Percentiles rank a stretch among this genome's conserved stretches.
phyloP scores from a whole-genome alignment of 1,140 invertebrate species.

The Lordiphosa mommai region DNA sequence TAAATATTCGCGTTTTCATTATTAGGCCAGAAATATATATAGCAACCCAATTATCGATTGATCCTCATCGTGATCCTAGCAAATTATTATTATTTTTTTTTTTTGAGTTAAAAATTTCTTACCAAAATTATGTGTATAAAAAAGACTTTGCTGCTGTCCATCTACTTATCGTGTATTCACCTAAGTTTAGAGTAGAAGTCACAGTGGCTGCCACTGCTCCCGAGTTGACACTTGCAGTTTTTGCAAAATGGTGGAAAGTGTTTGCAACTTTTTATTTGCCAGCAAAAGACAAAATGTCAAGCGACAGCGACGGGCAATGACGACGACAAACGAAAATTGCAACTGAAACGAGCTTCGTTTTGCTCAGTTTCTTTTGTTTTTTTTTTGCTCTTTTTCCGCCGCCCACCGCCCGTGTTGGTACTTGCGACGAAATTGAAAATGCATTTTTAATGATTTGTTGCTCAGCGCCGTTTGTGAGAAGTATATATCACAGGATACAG shows the following conservation, averaged over 20 bases:
- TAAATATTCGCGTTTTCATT: too few species aligned
- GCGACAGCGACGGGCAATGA: constrained; percentile 5
- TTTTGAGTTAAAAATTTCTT: too few species aligned
- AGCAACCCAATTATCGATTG: too few species aligned
- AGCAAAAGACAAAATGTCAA: constrained; percentile 36
- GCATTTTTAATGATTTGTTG: constrained; percentile 54
- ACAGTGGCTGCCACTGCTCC: too few species aligned
- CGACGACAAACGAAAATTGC: constrained; percentile 24
- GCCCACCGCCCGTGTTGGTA: constrained; percentile 7
- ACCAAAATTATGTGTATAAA: too few species aligned
- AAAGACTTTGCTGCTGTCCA: too few species aligned
- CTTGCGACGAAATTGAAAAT: constrained; percentile 51
- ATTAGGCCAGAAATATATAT: too few species aligned
- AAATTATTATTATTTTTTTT: too few species aligned
- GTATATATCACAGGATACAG: constrained; percentile 10
- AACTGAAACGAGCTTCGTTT: constrained; percentile 25
- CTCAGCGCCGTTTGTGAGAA: constrained; percentile 33
- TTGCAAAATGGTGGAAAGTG: constrained; percentile 28
- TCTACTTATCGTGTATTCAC: too few species aligned
- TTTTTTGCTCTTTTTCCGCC: background rate
- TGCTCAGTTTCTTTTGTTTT: background rate
- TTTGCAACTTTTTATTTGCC: constrained; percentile 33
- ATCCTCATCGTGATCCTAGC: too few species aligned
- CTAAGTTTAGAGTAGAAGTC: too few species aligned
- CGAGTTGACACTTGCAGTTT: constrained; percentile 22